phyloP scores from a whole-genome alignment of 1,140 invertebrate genomes.

The Micrasema minimum region DNA sequence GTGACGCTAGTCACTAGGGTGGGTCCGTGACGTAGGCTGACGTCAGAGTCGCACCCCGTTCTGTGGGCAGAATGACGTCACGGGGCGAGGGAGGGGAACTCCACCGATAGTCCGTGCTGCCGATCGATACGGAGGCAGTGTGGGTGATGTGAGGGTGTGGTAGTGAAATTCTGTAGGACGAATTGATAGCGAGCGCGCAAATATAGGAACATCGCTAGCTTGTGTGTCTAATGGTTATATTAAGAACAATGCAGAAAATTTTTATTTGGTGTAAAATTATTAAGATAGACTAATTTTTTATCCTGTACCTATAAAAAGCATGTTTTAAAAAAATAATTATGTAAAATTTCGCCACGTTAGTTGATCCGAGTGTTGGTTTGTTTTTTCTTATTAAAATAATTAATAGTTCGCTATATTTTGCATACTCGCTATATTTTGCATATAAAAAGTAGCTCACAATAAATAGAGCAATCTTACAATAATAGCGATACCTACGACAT shows the following conservation, averaged over 20 bases:
- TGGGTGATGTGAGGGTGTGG: conserved; percentile 1
- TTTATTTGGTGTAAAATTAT: not conserved
- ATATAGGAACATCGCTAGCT: not conserved
- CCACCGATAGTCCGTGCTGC: not conserved
- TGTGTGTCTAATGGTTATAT: no score
- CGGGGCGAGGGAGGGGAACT: not conserved
- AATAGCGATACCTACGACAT: no score
- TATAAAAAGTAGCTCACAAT: no score
- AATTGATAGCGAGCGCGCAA: conserved; percentile 3
- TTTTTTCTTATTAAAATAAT: no score
- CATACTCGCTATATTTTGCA: no score
- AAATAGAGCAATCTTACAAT: no score
- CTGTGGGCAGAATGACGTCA: conserved; percentile 34
- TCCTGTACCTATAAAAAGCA: no score
- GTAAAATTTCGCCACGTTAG: no score
- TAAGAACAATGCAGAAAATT: no score
- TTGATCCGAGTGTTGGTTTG: no score
- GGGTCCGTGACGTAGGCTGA: conserved; percentile 31
- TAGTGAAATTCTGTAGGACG: not conserved
- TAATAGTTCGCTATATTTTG: no score
- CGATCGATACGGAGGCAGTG: conserved; percentile 12
- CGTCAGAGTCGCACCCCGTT: conserved; percentile 36
- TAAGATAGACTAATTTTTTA: not conserved
- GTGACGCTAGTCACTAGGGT: conserved; percentile 9
- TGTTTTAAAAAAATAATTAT: no score